A percentile compares a stretch with the other conserved stretches of the same genome.
Conservation (phyloP, 2,797 vertebrate species). For the Premnoplex brunnescens region DNA sequence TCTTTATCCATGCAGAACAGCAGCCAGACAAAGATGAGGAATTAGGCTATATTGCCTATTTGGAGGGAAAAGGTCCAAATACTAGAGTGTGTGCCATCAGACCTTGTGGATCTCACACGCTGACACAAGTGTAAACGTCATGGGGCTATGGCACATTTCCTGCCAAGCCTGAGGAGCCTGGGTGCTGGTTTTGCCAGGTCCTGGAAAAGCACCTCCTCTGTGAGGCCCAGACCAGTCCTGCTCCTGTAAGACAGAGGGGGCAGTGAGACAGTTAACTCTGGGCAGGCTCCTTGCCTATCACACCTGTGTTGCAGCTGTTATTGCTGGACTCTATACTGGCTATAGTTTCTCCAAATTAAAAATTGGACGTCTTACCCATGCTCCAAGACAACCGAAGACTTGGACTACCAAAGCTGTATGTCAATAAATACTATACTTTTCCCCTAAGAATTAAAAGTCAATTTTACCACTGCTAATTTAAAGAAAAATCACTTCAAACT, state of each 20-base stretch:
- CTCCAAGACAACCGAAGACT: neutral
- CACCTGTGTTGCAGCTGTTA: neutral
- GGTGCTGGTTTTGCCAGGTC: neutral
- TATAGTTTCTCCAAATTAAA: neutral
- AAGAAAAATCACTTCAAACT: neutral
- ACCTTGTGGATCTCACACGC: neutral
- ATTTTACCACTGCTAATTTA: neutral
- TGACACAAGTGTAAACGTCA: fast-evolving
- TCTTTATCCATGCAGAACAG: neutral
- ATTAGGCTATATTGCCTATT: neutral
- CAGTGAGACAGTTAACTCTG: neutral
- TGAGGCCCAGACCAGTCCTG: neutral
- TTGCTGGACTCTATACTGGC: neutral
- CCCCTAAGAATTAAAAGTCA: neutral
- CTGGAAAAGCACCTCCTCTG: neutral
- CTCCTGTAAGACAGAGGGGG: neutral
- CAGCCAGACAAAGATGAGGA: neutral
- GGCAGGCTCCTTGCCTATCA: neutral
- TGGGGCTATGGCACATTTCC: neutral
- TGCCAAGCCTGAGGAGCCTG: neutral
- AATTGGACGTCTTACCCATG: neutral
- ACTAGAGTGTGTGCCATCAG: neutral
- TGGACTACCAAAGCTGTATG: neutral
- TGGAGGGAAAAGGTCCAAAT: neutral
- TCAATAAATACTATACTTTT: neutral